Evolutionary conservation across 2,888 invertebrate genomes (phyloP).

Genomic region (Cosmia pyralina): DNA sequence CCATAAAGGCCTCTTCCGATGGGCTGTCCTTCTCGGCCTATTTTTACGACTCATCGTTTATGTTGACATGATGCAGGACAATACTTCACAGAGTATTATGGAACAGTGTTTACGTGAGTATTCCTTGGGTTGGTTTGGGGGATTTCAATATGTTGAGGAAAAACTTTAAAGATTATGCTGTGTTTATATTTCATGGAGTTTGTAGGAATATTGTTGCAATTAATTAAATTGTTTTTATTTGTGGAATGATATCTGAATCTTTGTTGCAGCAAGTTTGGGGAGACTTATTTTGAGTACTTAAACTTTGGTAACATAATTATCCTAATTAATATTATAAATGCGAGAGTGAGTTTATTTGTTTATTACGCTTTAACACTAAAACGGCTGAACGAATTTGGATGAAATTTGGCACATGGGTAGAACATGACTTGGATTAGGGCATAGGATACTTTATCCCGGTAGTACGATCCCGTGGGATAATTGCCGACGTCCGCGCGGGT

Average conservation of each 20-base stretch:
- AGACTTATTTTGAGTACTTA: neutral
- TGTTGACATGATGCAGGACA: slow-evolving; percentile 67
- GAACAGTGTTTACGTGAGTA: slow-evolving; percentile 6
- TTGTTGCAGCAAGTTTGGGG: neutral
- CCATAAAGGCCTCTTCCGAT: slow-evolving; percentile 71
- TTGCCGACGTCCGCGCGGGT: too few species aligned
- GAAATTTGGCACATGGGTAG: too few species aligned
- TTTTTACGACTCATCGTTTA: slow-evolving; percentile 72
- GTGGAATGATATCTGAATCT: neutral
- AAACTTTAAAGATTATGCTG: neutral
- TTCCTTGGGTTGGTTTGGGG: slow-evolving; percentile 1
- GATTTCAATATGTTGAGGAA: neutral
- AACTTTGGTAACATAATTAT: neutral
- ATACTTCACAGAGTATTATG: slow-evolving; percentile 24
- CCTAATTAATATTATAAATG: too few species aligned
- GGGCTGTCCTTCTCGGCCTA: slow-evolving; percentile 15
- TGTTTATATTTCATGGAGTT: neutral
- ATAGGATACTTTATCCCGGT: too few species aligned
- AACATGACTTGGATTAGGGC: too few species aligned
- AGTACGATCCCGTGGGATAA: too few species aligned
- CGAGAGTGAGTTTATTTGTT: neutral
- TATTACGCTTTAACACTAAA: too few species aligned
- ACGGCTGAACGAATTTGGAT: too few species aligned
- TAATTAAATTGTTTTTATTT: neutral
- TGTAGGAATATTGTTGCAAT: neutral